These are phyloP conservation scores for Brachyhypopomus occidentalis DNA, from an alignment of 2,113 vertebrate species.

Conservation along the genomic window DNA sequence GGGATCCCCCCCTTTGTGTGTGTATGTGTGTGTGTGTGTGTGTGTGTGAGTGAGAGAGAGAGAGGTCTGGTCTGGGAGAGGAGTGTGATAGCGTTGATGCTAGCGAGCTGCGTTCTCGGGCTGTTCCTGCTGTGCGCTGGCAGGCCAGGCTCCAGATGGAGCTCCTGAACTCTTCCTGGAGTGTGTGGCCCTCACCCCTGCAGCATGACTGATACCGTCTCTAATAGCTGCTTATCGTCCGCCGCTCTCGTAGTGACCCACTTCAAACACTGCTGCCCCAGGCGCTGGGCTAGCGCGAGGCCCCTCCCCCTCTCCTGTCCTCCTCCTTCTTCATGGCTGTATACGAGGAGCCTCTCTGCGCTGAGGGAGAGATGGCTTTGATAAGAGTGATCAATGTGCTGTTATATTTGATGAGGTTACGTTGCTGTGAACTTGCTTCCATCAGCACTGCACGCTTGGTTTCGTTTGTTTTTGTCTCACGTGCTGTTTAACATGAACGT, in stretches of 20 bases:
- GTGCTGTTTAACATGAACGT: background rate
- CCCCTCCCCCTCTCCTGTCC: background rate
- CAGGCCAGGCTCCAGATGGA: slow-evolving; percentile 66
- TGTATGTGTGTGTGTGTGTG: background rate
- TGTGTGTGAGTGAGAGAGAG: background rate
- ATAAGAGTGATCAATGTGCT: background rate
- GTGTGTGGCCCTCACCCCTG: slow-evolving; percentile 59
- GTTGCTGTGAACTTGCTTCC: background rate
- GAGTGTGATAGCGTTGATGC: no score
- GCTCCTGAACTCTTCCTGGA: slow-evolving; percentile 64
- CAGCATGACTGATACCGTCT: slow-evolving; percentile 65
- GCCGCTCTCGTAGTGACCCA: slow-evolving; percentile 29
- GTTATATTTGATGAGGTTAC: slow-evolving; percentile 25
- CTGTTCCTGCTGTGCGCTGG: slow-evolving; percentile 7
- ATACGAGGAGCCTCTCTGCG: no score
- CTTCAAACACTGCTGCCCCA: slow-evolving; percentile 30
- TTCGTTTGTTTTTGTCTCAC: background rate
- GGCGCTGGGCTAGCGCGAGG: background rate
- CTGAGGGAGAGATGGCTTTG: background rate
- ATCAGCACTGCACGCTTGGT: background rate
- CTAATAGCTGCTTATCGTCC: slow-evolving; percentile 62
- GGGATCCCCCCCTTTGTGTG: slow-evolving; percentile 15
- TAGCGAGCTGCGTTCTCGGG: no score
- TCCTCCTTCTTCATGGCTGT: background rate
- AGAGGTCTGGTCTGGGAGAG: no score